phyloP scores from a whole-genome alignment of 2,888 invertebrate genomes.

The Idaea biselata region DNA sequence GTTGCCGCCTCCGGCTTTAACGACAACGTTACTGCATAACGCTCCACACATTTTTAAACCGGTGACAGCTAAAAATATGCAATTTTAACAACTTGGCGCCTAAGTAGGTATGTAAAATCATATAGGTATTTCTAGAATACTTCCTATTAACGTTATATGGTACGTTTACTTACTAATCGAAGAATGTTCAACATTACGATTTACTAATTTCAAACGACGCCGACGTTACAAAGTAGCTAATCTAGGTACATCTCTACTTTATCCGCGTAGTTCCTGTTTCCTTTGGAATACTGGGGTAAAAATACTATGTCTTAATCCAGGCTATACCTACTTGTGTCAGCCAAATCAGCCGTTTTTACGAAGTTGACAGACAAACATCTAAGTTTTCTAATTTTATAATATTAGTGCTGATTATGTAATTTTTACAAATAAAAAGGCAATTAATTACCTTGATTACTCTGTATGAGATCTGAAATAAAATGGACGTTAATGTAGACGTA shows the following conservation, averaged over 20 bases:
- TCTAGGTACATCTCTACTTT: no score
- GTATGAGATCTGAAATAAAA: conserved; percentile 45
- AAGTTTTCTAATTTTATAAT: no score
- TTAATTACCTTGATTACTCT: conserved; percentile 45
- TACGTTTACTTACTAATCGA: background rate
- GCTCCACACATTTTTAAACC: conserved; percentile 94
- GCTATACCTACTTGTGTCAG: no score
- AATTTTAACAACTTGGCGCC: background rate
- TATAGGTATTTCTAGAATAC: background rate
- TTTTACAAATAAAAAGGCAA: background rate
- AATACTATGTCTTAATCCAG: no score
- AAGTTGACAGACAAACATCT: no score
- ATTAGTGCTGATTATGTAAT: no score
- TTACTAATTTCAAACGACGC: no score
- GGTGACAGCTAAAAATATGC: conserved; percentile 26
- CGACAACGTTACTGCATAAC: conserved; percentile 96
- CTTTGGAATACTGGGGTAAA: no score
- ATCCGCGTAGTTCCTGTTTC: no score
- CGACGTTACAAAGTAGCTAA: no score
- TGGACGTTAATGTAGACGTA: background rate
- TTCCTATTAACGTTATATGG: background rate
- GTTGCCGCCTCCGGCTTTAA: conserved; percentile 90
- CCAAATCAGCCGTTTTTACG: no score
- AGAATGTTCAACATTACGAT: no score
- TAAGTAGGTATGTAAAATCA: background rate